These are phyloP conservation scores for Mus spretus DNA, from an alignment of 2,797 vertebrate genomes.

Conservation along the genomic window DNA sequence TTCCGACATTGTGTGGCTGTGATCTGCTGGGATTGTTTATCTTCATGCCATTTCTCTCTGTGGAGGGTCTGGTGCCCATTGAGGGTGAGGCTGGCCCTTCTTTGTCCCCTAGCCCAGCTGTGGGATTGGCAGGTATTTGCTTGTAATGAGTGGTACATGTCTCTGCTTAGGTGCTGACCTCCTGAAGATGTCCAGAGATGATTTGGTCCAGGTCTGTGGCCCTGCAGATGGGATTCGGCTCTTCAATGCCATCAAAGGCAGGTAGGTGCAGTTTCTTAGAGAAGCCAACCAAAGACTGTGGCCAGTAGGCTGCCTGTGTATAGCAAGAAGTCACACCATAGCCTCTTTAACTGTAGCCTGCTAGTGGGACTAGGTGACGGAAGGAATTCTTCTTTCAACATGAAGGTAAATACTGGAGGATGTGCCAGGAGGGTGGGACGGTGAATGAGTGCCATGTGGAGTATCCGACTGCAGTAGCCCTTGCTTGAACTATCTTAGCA, in stretches of 20 bases:
- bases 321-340: neutral
- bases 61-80: neutral
- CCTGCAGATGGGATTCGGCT: conserved; percentile 97
- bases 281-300: neutral
- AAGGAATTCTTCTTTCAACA: neutral
- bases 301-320: neutral
- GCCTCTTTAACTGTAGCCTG: neutral
- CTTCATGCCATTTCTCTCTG: neutral
- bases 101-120: fast-evolving
- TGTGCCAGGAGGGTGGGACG: fast-evolving
- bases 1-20: neutral
- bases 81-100: neutral
- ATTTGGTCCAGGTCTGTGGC: conserved; percentile 97
- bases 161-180: conserved; percentile 94
- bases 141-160: fast-evolving
- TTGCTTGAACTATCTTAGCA: too few relatives aligned
- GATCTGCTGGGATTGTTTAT: neutral
- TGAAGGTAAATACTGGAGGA: neutral
- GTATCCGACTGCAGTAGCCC: fast-evolving
- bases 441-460: neutral
- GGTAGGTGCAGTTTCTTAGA: conserved; percentile 87
- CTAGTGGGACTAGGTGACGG: neutral
- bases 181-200: conserved; percentile 96
- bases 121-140: neutral
- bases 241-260: conserved; percentile 96